Conservation (phyloP, 2,888 invertebrate species). For the Drosophila kokeensis region DNA sequence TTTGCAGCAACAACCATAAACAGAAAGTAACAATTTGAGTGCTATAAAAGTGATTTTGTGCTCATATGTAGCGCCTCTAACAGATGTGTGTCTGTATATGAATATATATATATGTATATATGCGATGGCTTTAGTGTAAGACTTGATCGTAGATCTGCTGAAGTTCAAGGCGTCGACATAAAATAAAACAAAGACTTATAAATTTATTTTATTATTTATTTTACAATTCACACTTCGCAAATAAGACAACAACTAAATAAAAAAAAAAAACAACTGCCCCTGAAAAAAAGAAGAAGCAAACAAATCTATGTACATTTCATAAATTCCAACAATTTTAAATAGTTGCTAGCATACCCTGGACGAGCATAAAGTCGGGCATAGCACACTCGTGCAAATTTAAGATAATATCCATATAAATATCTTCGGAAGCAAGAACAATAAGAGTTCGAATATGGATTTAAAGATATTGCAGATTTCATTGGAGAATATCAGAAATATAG, state of each 20-base stretch:
- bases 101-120: constrained; percentile 5
- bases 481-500: no score
- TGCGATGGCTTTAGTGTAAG: neutral
- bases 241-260: constrained; percentile 8
- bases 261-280: neutral
- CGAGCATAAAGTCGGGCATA: neutral
- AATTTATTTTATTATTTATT: neutral
- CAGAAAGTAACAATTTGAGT: constrained; percentile 53
- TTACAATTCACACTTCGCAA: constrained; percentile 49
- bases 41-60: constrained; percentile 66
- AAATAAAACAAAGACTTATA: constrained; percentile 46
- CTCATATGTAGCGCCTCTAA: constrained; percentile 60
- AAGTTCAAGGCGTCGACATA: constrained; percentile 51
- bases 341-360: constrained; percentile 19
- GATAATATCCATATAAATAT: neutral
- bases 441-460: neutral
- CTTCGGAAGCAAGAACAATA: neutral
- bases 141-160: constrained; percentile 10
- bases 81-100: constrained; percentile 5
- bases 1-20: constrained; percentile 18
- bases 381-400: neutral
- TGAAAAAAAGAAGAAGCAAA: constrained; percentile 5
- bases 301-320: constrained; percentile 23
- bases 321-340: constrained; percentile 24
- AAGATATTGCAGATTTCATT: neutral